These are phyloP conservation scores for Spinus olivaceus DNA, from an alignment of 2,797 vertebrate genomes.

Conservation along the genomic window DNA sequence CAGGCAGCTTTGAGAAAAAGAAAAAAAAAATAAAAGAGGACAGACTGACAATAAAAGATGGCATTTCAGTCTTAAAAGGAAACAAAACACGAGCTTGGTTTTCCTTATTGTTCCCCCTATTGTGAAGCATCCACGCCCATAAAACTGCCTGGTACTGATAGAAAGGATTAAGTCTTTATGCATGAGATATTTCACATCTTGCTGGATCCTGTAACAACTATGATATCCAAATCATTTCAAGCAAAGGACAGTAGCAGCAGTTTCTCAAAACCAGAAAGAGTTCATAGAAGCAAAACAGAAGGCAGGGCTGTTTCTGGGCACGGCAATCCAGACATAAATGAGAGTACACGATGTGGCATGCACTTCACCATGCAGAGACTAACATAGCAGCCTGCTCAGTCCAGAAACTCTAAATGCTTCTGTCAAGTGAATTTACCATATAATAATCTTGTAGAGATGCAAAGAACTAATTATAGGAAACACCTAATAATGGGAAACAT, in stretches of 20 bases:
- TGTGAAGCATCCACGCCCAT: background rate
- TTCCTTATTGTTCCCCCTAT: background rate
- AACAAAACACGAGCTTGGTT: background rate
- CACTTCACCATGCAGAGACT: background rate
- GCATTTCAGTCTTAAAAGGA: background rate
- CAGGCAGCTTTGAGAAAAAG: background rate
- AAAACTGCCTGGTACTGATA: background rate
- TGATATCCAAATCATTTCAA: background rate
- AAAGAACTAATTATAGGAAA: constrained; percentile 23
- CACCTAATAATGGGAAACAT: constrained; percentile 9
- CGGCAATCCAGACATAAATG: background rate
- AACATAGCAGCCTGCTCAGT: background rate
- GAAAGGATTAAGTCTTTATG: background rate
- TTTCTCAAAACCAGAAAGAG: background rate
- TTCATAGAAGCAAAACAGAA: background rate
- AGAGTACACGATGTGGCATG: background rate
- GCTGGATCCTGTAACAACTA: background rate
- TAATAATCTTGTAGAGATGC: background rate
- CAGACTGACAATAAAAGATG: background rate
- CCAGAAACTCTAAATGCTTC: background rate
- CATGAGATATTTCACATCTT: background rate
- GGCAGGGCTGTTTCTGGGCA: background rate
- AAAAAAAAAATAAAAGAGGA: background rate
- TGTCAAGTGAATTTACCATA: constrained; percentile 6
- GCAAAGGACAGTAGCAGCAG: background rate